phyloP scores from a whole-genome alignment of 2,888 invertebrate species.

The Melinaea menophilus region DNA sequence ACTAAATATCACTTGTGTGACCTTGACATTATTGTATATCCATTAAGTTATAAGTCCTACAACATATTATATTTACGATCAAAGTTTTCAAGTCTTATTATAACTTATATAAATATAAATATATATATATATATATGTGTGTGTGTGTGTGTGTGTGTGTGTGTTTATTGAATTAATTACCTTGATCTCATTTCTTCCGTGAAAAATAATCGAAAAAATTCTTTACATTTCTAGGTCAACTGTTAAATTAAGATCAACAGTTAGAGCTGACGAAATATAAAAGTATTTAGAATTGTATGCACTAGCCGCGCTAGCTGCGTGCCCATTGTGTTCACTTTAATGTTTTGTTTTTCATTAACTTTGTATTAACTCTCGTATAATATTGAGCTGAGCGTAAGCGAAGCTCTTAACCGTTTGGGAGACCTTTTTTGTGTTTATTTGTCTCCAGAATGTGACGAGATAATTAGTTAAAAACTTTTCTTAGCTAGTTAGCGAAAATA shows the following conservation, averaged over 20 bases:
- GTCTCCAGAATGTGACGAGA: no score
- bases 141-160: no score
- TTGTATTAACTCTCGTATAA: no score
- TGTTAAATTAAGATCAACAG: slow-evolving; percentile 24
- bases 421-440: no score
- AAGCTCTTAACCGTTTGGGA: no score
- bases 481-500: no score
- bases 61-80: not conserved
- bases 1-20: not conserved
- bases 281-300: slow-evolving; percentile 15
- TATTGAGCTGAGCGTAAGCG: no score
- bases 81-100: no score
- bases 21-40: not conserved
- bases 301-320: slow-evolving; percentile 7
- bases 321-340: not conserved
- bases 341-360: not conserved
- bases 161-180: slow-evolving; percentile 9
- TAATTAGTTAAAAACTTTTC: no score
- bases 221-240: slow-evolving; percentile 23
- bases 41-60: not conserved
- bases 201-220: slow-evolving; percentile 21
- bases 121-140: no score
- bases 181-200: slow-evolving; percentile 21
- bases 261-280: slow-evolving; percentile 21
- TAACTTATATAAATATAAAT: not conserved